Percentiles rank a stretch among this genome's conserved stretches.
phyloP scores from a whole-genome alignment of 2,888 invertebrate genomes.

The Bruchidius siliquastri region DNA sequence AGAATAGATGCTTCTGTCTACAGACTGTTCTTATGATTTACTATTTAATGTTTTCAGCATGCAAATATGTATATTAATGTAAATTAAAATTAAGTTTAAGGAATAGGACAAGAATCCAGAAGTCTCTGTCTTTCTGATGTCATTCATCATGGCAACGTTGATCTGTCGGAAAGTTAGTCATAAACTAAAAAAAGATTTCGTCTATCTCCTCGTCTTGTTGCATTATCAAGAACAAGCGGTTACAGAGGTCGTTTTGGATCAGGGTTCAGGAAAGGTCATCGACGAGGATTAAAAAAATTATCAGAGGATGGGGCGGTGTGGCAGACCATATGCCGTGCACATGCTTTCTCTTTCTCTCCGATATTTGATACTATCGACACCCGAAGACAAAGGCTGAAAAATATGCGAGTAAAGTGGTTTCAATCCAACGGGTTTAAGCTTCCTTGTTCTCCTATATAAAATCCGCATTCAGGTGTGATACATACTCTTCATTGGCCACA shows the following conservation, averaged over 20 bases:
- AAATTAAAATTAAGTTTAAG: too few relatives aligned
- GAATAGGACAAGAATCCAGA: too few relatives aligned
- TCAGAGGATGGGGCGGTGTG: background rate
- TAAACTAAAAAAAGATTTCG: background rate
- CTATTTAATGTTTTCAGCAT: too few relatives aligned
- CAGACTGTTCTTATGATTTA: too few relatives aligned
- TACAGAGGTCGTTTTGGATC: background rate
- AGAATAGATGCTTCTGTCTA: too few relatives aligned
- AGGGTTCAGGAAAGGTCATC: background rate
- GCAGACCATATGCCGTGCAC: background rate
- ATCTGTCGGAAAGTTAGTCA: background rate
- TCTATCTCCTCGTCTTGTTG: background rate
- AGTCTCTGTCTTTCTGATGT: too few relatives aligned
- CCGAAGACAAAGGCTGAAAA: background rate
- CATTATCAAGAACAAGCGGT: background rate
- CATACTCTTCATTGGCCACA: too few relatives aligned
- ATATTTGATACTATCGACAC: background rate
- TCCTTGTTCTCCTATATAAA: background rate
- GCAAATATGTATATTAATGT: too few relatives aligned
- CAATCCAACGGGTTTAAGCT: background rate
- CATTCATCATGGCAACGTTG: background rate
- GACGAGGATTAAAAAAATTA: background rate
- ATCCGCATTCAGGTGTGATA: background rate
- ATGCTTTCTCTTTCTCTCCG: background rate
- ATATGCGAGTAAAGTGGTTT: background rate